Evolutionary conservation across 2,797 vertebrate genomes (phyloP).

Genomic region (Rhincodon typus): DNA sequence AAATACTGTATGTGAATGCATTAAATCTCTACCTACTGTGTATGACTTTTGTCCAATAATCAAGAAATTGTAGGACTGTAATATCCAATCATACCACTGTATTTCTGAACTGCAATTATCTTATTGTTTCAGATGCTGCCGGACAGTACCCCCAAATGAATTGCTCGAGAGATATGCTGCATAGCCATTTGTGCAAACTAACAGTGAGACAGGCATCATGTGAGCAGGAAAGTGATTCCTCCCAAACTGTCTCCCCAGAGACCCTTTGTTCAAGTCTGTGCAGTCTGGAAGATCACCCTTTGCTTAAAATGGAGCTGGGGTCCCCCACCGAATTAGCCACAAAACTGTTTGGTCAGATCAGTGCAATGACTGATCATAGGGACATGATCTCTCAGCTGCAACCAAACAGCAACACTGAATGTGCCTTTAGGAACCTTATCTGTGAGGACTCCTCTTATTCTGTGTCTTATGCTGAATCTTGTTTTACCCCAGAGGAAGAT

Average conservation of each 20-base stretch:
- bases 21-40: neutral
- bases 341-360: constrained; percentile 69
- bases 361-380: constrained; percentile 56
- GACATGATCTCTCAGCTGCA: constrained; percentile 70
- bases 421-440: constrained; percentile 72
- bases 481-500: constrained; percentile 75
- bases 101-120: neutral
- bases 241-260: constrained; percentile 79
- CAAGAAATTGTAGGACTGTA: neutral
- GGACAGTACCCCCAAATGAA: constrained; percentile 51
- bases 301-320: constrained; percentile 66
- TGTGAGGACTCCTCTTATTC: constrained; percentile 82
- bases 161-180: constrained; percentile 80
- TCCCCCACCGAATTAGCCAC: constrained; percentile 75
- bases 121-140: constrained; percentile 52
- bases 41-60: neutral
- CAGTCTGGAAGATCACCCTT: constrained; percentile 82
- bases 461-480: constrained; percentile 78
- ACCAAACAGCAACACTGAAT: constrained; percentile 65
- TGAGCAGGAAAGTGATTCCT: constrained; percentile 73
- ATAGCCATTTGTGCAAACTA: constrained; percentile 74
- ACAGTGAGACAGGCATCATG: constrained; percentile 61
- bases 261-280: constrained; percentile 91
- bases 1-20: neutral
- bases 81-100: neutral